These are phyloP conservation scores for Macrotrachela quadricornifera DNA, from an alignment of 1,140 invertebrate species.

Conservation along the genomic window DNA sequence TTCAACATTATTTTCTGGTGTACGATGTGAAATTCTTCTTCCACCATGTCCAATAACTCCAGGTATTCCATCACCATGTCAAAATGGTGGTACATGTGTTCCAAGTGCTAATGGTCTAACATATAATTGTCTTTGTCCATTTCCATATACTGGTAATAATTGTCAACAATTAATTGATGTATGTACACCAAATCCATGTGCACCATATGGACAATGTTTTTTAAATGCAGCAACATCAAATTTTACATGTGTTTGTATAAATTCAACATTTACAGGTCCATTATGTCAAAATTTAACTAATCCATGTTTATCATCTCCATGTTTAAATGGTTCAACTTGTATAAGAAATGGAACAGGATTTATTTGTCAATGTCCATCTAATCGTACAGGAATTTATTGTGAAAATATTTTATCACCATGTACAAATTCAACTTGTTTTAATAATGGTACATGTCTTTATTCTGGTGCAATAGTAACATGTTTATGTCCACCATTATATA, in stretches of 20 bases:
- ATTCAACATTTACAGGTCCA: background rate
- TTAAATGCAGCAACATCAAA: background rate
- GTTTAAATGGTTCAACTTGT: background rate
- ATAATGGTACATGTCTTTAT: constrained; percentile 2
- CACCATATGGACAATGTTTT: constrained; percentile 58
- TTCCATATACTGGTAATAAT: constrained; percentile 2
- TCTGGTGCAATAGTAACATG: constrained; percentile 1
- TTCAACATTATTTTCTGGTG: constrained; percentile 31
- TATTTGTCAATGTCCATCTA: background rate
- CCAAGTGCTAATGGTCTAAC: background rate
- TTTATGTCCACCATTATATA: constrained; percentile 13
- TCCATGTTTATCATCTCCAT: background rate
- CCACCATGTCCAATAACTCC: background rate
- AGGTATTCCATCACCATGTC: background rate
- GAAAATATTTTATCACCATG: background rate
- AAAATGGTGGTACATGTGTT: constrained; percentile 5
- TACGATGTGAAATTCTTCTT: too few species aligned
- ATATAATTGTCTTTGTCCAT: constrained; percentile 4
- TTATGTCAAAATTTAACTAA: background rate
- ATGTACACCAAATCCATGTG: constrained; percentile 9
- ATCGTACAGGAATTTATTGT: constrained; percentile 1
- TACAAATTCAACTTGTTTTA: background rate
- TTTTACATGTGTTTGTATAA: constrained; percentile 4
- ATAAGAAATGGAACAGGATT: background rate
- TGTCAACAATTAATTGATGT: background rate